phyloP scores from a whole-genome alignment of 2,113 vertebrate genomes.

The Bubalus kerabau region DNA sequence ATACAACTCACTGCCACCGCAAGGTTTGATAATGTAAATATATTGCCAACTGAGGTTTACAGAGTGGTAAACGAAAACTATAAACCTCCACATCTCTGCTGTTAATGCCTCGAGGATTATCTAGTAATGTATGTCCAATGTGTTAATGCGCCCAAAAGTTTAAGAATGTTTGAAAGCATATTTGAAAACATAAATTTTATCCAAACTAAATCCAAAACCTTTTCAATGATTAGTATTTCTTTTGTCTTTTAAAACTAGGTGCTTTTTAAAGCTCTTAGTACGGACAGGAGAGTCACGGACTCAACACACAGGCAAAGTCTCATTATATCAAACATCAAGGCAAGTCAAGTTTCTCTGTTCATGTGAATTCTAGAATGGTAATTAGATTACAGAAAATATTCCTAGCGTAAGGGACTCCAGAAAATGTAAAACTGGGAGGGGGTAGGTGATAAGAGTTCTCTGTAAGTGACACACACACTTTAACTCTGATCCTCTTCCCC shows the following conservation, averaged over 20 bases:
- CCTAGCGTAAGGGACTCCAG: neutral
- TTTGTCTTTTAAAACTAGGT: neutral
- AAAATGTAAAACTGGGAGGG: neutral
- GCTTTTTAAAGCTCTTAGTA: neutral
- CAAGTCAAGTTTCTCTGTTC: neutral
- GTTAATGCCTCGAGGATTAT: neutral
- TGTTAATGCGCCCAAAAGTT: neutral
- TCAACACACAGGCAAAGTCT: neutral
- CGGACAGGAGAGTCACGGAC: neutral
- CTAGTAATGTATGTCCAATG: neutral
- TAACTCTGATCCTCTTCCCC: neutral
- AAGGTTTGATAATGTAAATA: neutral
- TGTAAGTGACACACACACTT: neutral
- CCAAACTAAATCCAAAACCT: constrained; percentile 20
- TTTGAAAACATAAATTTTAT: constrained; percentile 28
- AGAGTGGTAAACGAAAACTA: neutral
- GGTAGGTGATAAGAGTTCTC: neutral
- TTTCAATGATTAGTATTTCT: neutral
- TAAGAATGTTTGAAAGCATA: constrained; percentile 2
- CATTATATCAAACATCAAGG: neutral
- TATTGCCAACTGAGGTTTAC: neutral
- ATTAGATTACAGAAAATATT: neutral
- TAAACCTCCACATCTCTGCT: neutral
- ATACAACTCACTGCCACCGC: neutral
- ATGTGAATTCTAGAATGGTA: neutral